Percentiles rank a stretch among this genome's conserved stretches.
Evolutionary conservation across 2,888 invertebrate genomes (phyloP).

Genomic region (Marasmarcha lunaedactyla): DNA sequence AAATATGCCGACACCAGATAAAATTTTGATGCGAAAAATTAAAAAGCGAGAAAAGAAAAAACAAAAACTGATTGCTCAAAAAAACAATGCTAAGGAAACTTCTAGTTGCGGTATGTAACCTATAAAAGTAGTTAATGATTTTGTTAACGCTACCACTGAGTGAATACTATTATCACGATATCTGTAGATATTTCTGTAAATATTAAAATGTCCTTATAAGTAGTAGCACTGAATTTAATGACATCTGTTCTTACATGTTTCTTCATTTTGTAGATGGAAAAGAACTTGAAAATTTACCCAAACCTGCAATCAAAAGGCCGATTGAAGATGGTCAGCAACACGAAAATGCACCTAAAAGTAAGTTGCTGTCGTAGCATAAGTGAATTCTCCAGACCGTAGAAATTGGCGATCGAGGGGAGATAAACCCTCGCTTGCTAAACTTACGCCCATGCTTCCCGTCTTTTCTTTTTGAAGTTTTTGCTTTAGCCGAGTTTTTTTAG

Average conservation of each 20-base stretch:
- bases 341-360: conserved; percentile 10
- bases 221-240: too few relatives aligned
- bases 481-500: too few relatives aligned
- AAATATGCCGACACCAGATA: conserved; percentile 75
- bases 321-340: conserved; percentile 20
- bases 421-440: too few relatives aligned
- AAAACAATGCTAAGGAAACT: conserved; percentile 37
- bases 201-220: too few relatives aligned
- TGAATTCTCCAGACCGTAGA: too few relatives aligned
- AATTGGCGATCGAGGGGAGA: too few relatives aligned
- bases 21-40: conserved; percentile 81
- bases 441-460: too few relatives aligned
- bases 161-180: too few relatives aligned
- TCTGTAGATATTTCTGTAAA: too few relatives aligned
- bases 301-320: conserved; percentile 30
- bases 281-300: neutral
- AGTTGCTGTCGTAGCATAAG: too few relatives aligned
- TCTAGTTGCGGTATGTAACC: conserved; percentile 35
- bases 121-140: conserved; percentile 7
- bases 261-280: neutral
- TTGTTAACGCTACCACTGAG: too few relatives aligned
- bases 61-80: conserved; percentile 62
- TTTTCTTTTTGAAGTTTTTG: too few relatives aligned
- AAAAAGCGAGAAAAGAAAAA: conserved; percentile 82
- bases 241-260: neutral